Evolutionary conservation across 1,140 invertebrate species (phyloP), one percentile per base, ranked within the genome.

Genomic region (Phthorimaea operculella): DNA sequence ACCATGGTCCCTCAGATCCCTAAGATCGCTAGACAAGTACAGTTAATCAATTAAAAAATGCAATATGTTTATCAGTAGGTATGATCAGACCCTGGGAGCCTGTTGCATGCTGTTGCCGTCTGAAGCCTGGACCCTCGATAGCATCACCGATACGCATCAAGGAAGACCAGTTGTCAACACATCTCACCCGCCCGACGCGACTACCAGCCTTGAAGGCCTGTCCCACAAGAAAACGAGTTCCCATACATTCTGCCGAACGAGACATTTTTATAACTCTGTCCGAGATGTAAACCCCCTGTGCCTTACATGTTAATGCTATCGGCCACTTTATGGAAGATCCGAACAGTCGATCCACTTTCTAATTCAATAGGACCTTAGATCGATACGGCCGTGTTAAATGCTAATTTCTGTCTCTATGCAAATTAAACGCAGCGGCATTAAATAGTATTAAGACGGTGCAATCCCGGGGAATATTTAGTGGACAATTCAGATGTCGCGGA

Each of bases 101-200:
- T 68, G 77, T 64, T 69, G 74, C 77, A n/a, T 74, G 68, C 70
- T 71, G 77, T 64, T 69, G 74, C 77, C 75, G 78, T 74, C 79
- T 79, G 74, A 79, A 81, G 76, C 74, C 78, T 79, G 79, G 80
- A 74, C 56, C 62, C 57, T 55, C 67, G 79, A 84, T 84, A 83
- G 74, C 73, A 83, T 83, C 79, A 82, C 72, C 75, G 81, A 83
- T 85, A 85, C 65, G 69, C 68, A 85, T 85, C 81, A 80, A 83
- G 79, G 82, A 85, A 83, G 81, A 83, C 81, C 76, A 83, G 64
- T 80, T 83, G 82, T 85, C 82, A 82, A 83, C 83, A 83, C 79
- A 78, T 76, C 76, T 85, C 79, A 85, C 77, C 72, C 76, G 77
- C 73, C 64, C 70, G 58, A 58, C 74, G 70, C 74, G 79, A 78